These are phyloP conservation scores for Coleophora flavipennella DNA, from an alignment of 2,888 invertebrate genomes.

Conservation along the genomic window DNA sequence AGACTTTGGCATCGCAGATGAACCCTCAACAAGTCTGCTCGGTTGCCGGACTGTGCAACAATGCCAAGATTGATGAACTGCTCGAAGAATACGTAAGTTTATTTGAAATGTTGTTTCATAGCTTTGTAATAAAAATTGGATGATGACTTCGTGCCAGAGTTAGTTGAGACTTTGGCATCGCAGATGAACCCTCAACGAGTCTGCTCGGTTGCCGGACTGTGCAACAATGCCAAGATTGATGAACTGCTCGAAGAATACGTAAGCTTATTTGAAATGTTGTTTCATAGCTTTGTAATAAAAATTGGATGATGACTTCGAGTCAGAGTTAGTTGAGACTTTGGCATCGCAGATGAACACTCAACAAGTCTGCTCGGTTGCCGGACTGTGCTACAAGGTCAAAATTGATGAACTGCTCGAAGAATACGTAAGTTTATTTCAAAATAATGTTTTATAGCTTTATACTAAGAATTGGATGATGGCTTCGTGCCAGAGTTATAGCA, in stretches of 20 bases:
- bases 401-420: slow-evolving; percentile 64
- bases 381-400: too few species aligned
- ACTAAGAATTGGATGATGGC: neutral
- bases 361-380: too few species aligned
- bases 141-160: neutral
- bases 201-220: too few species aligned
- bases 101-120: too few species aligned
- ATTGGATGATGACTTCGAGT: neutral
- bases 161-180: too few species aligned
- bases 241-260: slow-evolving; percentile 71
- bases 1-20: slow-evolving; percentile 91
- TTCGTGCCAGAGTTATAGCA: too few species aligned
- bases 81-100: slow-evolving; percentile 66
- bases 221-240: slow-evolving; percentile 2
- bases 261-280: slow-evolving; percentile 29
- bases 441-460: too few species aligned
- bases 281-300: too few species aligned
- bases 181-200: too few species aligned
- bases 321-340: too few species aligned
- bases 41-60: slow-evolving; percentile 91
- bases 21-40: slow-evolving; percentile 91
- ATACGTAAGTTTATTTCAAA: slow-evolving; percentile 44
- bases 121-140: too few species aligned
- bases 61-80: slow-evolving; percentile 77
- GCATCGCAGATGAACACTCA: too few species aligned